Base-by-base conservation (phyloP, 2,797 vertebrate species). In the Tenualosa ilisha region DNA sequence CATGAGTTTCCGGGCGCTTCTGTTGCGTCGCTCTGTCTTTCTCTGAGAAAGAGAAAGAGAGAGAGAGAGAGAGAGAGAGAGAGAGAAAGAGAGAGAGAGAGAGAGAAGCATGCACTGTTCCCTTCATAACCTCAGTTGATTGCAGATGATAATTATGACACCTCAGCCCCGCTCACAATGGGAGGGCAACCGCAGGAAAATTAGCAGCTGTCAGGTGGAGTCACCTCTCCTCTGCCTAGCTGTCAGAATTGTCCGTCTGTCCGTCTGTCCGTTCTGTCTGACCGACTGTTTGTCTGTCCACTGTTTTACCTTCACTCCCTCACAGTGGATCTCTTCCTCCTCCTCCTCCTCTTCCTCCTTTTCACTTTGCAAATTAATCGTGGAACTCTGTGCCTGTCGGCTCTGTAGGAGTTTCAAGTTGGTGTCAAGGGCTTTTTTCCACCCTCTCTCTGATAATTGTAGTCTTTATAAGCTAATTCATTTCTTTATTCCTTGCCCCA, bases 71-170 rank as follows among this genome's bases (percentile, higher is more conserved):
- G 84, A 83, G 46, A 46, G 46, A 7, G 46, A 46, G 46, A 7
- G 46, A 46, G 3, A 4, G 46, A 46, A 46, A 46, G 46, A 46
- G 46, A 46, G 46, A 46, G 46, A 46, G 46, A 46, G 46, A 53
- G 37, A 31, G 85, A 84, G 82, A 87, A 84, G 84, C 56, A 83
- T 81, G 83, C 84, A 37, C 84, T 56, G 89, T 87, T 86, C 86
- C 84, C 86, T 85, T 85, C 83, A 61, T 88, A 88, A 90, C 86
- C 92, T 94, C 88, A 89, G 85, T 91, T 94, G 90, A 92, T 94
- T 94, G 93, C 92, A 89, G 75, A 88, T 92, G 90, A 90, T 93
- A 93, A 91, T 94, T 94, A 94, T 93, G 91, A 81, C 90, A 90
- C 91, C 90, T 88, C 91, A 84, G 85, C 90, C 92, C 93, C 87